Conservation (phyloP, 2,888 invertebrate genomes). For the Coenonympha arcania region DNA sequence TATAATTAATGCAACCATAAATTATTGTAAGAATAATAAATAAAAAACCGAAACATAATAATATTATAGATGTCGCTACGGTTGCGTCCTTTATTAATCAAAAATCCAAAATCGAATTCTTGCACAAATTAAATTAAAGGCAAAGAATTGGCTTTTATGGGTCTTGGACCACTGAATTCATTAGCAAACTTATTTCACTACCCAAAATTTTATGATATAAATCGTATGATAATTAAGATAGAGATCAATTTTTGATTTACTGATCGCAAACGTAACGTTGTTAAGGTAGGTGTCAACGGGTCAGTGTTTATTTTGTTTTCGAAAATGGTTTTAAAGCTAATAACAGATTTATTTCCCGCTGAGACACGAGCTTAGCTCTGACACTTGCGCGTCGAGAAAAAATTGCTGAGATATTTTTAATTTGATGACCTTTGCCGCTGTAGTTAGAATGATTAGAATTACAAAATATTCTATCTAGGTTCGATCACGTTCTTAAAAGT, state of each 20-base stretch:
- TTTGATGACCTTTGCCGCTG: neutral
- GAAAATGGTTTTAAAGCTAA: constrained; percentile 40
- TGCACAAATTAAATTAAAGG: constrained; percentile 55
- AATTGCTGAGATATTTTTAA: constrained; percentile 7
- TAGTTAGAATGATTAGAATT: neutral
- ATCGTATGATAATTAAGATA: neutral
- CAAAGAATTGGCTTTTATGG: constrained; percentile 33
- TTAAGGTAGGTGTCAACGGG: constrained; percentile 41
- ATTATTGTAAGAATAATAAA: constrained; percentile 25
- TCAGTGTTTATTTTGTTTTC: constrained; percentile 40
- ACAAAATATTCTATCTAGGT: neutral
- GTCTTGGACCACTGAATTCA: constrained; percentile 20
- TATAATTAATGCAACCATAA: constrained; percentile 32
- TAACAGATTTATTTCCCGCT: constrained; percentile 52
- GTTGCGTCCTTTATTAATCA: constrained; percentile 47
- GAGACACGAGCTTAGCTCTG: constrained; percentile 26
- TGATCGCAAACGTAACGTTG: constrained; percentile 11
- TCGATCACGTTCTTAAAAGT: neutral
- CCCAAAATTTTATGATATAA: neutral
- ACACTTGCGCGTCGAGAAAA: constrained; percentile 1
- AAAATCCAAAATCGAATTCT: constrained; percentile 36
- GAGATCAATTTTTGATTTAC: neutral
- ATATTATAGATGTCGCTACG: constrained; percentile 48
- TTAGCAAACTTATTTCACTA: neutral
- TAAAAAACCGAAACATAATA: constrained; percentile 28